These are phyloP conservation scores for Neogobius melanostomus DNA, from an alignment of 2,113 vertebrate species.

Conservation along the genomic window DNA sequence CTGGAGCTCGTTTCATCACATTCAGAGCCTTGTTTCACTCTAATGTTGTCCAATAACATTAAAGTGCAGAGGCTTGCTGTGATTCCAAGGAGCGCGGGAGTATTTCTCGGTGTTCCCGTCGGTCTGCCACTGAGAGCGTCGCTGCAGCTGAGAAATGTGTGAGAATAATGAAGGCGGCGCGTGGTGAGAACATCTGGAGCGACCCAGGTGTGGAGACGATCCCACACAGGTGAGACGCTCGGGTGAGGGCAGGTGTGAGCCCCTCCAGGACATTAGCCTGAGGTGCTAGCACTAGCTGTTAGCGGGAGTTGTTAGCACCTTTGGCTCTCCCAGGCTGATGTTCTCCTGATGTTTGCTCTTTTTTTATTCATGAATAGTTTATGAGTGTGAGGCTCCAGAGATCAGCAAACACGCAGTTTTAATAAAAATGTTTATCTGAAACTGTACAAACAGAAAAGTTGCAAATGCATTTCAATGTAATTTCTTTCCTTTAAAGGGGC, in stretches of 20 bases:
- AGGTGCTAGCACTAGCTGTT: neutral
- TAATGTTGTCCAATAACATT: no score
- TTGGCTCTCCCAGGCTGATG: neutral
- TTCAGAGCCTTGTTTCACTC: no score
- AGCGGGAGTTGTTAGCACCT: neutral
- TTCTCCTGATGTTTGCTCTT: neutral
- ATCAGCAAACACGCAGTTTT: no score
- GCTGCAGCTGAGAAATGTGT: constrained; percentile 3
- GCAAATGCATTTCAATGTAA: no score
- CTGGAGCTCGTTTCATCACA: no score
- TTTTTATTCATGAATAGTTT: neutral
- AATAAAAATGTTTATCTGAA: no score
- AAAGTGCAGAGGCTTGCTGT: no score
- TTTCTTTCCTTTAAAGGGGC: no score
- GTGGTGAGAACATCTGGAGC: neutral
- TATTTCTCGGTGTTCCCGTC: neutral
- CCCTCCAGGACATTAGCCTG: neutral
- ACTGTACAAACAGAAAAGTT: no score
- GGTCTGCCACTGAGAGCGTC: neutral
- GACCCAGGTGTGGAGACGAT: neutral
- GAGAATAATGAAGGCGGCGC: neutral
- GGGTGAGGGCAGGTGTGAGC: neutral
- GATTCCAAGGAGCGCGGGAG: no score
- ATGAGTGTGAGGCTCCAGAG: neutral
- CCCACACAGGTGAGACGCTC: neutral